These are phyloP conservation scores for Psittacus erithacus DNA, from an alignment of 2,113 vertebrate species.

Conservation along the genomic window DNA sequence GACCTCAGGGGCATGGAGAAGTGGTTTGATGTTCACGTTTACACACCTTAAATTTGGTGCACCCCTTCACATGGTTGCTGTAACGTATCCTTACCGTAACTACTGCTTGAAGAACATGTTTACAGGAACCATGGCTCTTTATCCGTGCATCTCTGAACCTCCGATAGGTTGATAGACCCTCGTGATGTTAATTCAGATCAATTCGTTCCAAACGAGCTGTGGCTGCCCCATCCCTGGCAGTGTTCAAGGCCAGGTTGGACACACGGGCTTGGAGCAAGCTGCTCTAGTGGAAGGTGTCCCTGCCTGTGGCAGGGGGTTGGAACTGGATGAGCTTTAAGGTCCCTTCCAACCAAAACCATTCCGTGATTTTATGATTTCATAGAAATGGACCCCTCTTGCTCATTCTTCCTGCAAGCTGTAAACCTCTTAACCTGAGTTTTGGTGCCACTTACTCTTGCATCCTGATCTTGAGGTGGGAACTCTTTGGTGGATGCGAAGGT, in stretches of 20 bases:
- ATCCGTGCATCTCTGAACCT: not conserved
- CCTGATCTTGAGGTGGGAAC: not conserved
- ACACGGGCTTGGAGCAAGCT: not conserved
- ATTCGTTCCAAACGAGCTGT: not conserved
- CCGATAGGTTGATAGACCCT: not conserved
- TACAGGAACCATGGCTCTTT: not conserved
- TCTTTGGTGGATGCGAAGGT: not conserved
- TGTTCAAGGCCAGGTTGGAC: not conserved
- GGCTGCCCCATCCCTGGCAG: not conserved
- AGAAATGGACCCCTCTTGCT: not conserved
- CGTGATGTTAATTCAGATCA: not conserved
- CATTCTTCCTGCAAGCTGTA: not conserved
- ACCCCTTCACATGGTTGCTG: not conserved
- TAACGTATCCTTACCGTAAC: not conserved
- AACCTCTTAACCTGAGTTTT: not conserved
- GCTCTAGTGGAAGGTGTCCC: not conserved
- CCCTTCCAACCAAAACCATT: not conserved
- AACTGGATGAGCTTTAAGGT: not conserved
- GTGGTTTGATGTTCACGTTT: not conserved
- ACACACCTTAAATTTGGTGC: not conserved
- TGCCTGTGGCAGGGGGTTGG: not conserved
- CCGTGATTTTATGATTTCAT: not conserved
- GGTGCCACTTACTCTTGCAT: not conserved
- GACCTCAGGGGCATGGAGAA: not conserved
- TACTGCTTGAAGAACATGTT: not conserved